phyloP scores from a whole-genome alignment of 2,888 invertebrate genomes.

The Elgonia sp. region DNA sequence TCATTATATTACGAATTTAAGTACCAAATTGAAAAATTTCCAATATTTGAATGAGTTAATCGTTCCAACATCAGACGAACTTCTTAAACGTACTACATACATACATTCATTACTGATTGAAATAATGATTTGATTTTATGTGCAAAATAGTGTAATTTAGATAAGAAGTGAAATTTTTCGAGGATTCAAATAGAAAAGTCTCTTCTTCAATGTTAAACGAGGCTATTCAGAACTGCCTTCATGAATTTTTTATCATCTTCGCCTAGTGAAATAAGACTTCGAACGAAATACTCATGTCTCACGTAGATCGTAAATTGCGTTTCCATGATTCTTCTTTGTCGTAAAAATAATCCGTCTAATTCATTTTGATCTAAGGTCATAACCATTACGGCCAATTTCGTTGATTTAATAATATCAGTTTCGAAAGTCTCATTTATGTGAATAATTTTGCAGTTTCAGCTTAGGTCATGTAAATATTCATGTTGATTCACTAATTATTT shows the following conservation, averaged over 20 bases:
- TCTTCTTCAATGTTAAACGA: constrained; percentile 62
- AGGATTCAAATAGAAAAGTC: constrained; percentile 64
- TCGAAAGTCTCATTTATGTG: too few relatives aligned
- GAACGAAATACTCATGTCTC: constrained; percentile 64
- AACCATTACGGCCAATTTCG: constrained; percentile 47
- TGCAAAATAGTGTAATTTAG: constrained; percentile 65
- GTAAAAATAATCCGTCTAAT: constrained; percentile 69
- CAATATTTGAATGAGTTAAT: too few relatives aligned
- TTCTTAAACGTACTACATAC: neutral
- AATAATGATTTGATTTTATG: constrained; percentile 40
- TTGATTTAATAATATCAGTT: constrained; percentile 41
- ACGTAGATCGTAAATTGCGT: constrained; percentile 68
- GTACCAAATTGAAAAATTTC: too few relatives aligned
- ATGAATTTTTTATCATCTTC: constrained; percentile 71
- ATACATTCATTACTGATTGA: constrained; percentile 11
- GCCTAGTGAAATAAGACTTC: constrained; percentile 63
- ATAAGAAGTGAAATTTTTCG: constrained; percentile 59
- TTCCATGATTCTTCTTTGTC: constrained; percentile 64
- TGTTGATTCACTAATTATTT: too few relatives aligned
- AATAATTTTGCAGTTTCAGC: too few relatives aligned
- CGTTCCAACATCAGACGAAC: neutral
- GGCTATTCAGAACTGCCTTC: constrained; percentile 66
- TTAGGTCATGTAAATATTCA: too few relatives aligned
- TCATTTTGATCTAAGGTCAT: constrained; percentile 43
- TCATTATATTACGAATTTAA: too few relatives aligned